phyloP scores from a whole-genome alignment of 2,797 vertebrate species.

The Synanceia verrucosa region DNA sequence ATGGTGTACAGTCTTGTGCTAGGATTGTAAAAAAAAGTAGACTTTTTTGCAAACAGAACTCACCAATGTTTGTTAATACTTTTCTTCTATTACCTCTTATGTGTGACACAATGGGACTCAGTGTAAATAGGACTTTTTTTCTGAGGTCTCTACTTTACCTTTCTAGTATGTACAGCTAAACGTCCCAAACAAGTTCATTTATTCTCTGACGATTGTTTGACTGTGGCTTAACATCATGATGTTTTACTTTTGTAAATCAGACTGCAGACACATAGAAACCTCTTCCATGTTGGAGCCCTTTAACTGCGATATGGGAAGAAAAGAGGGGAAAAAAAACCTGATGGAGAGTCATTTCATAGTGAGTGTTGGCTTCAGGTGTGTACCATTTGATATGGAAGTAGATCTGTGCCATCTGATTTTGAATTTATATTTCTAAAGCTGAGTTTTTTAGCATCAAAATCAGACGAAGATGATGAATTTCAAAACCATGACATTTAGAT shows the following conservation, averaged over 20 bases:
- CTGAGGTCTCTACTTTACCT: conserved; percentile 69
- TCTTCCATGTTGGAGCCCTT: background rate
- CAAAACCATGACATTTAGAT: no score
- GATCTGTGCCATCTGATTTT: no score
- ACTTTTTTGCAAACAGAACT: conserved; percentile 75
- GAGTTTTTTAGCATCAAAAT: no score
- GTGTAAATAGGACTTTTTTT: conserved; percentile 74
- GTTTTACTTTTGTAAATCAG: conserved; percentile 69
- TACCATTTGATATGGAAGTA: no score
- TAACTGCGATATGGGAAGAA: background rate
- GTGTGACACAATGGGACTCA: conserved; percentile 75
- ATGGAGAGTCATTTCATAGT: background rate
- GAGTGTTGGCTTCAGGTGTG: background rate
- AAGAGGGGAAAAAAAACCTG: background rate
- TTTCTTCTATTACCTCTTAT: conserved; percentile 79
- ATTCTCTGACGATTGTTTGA: conserved; percentile 73
- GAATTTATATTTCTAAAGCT: no score
- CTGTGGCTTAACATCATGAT: conserved; percentile 75
- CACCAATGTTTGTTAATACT: conserved; percentile 76
- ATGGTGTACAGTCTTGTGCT: conserved; percentile 85
- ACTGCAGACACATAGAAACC: conserved; percentile 1
- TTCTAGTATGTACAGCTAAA: conserved; percentile 76
- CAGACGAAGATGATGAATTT: no score
- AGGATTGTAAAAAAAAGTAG: conserved; percentile 73
- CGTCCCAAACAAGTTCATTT: conserved; percentile 75